phyloP scores from a whole-genome alignment of 1,140 invertebrate genomes.

The Procambarus virginalis region DNA sequence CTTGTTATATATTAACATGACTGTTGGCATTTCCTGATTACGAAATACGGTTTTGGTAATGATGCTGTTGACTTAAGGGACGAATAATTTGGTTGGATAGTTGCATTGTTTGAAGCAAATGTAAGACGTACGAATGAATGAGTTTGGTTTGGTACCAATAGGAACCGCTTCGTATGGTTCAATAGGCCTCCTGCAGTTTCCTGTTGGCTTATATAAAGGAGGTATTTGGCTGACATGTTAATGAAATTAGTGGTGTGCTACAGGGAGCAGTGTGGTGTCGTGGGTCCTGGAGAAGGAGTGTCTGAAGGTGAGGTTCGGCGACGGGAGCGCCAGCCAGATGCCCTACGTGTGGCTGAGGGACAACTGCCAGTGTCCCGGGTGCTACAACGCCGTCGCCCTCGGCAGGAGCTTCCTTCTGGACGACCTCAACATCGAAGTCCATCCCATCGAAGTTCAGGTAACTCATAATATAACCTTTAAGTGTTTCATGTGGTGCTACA shows the following conservation, averaged over 20 bases:
- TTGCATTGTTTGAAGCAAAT: background rate
- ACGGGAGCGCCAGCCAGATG: conserved; percentile 26
- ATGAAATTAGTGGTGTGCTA: background rate
- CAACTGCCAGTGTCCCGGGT: conserved; percentile 45
- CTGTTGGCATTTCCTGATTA: background rate
- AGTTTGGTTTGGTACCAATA: too few relatives aligned
- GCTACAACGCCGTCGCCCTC: conserved; percentile 8
- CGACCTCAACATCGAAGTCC: conserved; percentile 76
- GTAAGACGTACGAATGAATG: conserved; percentile 73
- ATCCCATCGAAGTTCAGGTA: conserved; percentile 72
- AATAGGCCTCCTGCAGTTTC: conserved; percentile 70
- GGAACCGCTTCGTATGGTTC: too few relatives aligned
- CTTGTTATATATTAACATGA: background rate
- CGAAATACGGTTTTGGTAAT: background rate
- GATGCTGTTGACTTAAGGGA: conserved; percentile 77
- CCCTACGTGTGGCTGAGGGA: conserved; percentile 48
- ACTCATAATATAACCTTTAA: background rate
- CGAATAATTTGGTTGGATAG: conserved; percentile 75
- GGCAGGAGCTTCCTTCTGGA: background rate
- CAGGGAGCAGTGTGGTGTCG: conserved; percentile 18
- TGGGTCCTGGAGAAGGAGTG: background rate
- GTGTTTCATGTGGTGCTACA: background rate
- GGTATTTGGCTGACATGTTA: too few relatives aligned
- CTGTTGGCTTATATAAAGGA: conserved; percentile 66
- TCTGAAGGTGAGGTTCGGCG: conserved; percentile 29